Conservation (phyloP, 2,113 vertebrate genomes). For the Tachysurus vachellii region DNA sequence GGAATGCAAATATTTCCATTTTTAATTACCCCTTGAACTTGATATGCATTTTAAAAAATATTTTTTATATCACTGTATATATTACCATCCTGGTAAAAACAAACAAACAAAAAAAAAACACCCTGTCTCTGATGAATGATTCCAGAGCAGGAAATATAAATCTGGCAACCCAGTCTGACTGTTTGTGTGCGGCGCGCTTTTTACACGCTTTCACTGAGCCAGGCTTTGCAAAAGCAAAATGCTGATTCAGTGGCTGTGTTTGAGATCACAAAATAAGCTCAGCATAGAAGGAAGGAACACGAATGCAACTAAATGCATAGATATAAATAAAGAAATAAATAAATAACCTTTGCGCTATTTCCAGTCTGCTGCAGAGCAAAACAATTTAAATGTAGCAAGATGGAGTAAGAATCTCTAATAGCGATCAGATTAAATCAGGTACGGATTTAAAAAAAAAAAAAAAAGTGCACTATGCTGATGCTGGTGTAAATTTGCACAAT, state of each 20-base stretch:
- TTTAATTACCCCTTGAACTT: neutral
- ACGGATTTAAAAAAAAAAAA: neutral
- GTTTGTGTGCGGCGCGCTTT: neutral
- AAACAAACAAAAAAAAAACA: neutral
- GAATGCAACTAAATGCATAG: neutral
- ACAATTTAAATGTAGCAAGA: neutral
- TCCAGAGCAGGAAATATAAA: rapidly evolving
- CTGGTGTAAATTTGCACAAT: neutral
- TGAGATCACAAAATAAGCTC: neutral
- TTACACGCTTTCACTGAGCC: neutral
- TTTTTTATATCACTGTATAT: neutral
- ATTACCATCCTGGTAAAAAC: too few relatives aligned
- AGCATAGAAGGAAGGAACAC: neutral
- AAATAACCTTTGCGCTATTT: too few relatives aligned
- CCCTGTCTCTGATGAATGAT: too few relatives aligned
- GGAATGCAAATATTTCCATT: neutral
- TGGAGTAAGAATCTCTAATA: neutral
- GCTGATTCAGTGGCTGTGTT: constrained; percentile 6
- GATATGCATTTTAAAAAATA: neutral
- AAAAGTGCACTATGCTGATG: neutral
- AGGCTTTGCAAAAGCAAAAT: constrained; percentile 4
- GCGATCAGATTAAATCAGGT: neutral
- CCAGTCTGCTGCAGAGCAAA: neutral
- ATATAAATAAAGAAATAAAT: neutral
- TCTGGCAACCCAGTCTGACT: neutral